Percentiles rank a stretch among this genome's conserved stretches.
Evolutionary conservation across 2,113 vertebrate genomes (phyloP).

Genomic region (Labrus mixtus): DNA sequence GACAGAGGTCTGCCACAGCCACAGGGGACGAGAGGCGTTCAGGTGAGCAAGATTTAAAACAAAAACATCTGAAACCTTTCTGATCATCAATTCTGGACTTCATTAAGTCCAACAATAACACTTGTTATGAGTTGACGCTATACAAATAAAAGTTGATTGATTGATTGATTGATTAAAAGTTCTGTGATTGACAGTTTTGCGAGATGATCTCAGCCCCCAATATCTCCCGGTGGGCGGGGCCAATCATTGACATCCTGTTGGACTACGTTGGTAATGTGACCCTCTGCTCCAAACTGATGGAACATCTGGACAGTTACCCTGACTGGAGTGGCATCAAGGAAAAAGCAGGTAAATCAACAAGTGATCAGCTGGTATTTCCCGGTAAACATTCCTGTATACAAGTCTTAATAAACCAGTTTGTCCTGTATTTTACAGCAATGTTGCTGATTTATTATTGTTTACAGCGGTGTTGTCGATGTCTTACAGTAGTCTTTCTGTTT

Average conservation of each 20-base stretch:
- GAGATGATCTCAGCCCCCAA: constrained; percentile 91
- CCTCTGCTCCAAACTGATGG: constrained; percentile 91
- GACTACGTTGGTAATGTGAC: constrained; percentile 95
- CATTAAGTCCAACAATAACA: no score
- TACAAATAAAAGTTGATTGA: no score
- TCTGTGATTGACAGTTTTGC: constrained; percentile 88
- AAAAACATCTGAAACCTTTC: background rate
- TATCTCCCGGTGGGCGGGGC: constrained; percentile 90
- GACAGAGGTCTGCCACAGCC: background rate
- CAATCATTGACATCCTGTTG: constrained; percentile 92
- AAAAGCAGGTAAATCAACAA: constrained; percentile 86
- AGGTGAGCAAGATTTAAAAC: constrained; percentile 54
- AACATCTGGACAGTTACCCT: constrained; percentile 92
- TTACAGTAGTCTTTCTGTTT: background rate
- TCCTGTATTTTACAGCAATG: background rate
- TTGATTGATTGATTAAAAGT: background rate
- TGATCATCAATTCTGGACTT: background rate
- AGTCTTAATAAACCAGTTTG: background rate
- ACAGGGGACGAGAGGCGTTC: constrained; percentile 36
- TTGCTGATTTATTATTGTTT: background rate
- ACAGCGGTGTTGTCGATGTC: background rate
- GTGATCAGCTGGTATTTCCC: no score
- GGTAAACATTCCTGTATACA: no score
- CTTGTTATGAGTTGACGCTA: no score
- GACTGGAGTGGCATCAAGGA: constrained; percentile 91